Evolutionary conservation across 2,113 vertebrate genomes (phyloP).

Genomic region (Platysternon megacephalum): DNA sequence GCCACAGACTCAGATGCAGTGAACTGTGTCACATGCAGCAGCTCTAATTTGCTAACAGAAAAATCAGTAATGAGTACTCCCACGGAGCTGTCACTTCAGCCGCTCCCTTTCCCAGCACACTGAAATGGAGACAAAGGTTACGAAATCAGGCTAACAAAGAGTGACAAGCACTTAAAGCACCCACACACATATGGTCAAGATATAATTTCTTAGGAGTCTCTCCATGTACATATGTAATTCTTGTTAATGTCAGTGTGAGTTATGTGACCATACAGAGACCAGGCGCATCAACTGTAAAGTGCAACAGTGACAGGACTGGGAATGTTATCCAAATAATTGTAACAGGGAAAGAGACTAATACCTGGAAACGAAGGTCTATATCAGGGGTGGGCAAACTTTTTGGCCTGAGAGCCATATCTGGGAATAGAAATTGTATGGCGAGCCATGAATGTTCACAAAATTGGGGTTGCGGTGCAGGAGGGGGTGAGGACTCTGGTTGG

Average conservation of each 20-base stretch:
- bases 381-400: not conserved
- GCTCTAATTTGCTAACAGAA: not conserved
- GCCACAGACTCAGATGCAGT: not conserved
- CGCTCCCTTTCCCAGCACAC: not conserved
- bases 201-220: not conserved
- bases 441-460: too few relatives aligned
- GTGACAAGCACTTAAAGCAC: not conserved
- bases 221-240: rapidly evolving
- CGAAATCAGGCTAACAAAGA: rapidly evolving
- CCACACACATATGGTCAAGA: rapidly evolving
- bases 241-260: not conserved
- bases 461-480: too few relatives aligned
- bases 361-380: not conserved
- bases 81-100: not conserved
- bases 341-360: not conserved
- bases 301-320: not conserved
- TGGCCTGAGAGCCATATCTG: too few relatives aligned
- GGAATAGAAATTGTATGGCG: too few relatives aligned
- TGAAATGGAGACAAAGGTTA: rapidly evolving
- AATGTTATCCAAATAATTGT: not conserved
- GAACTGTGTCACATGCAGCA: not conserved
- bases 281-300: rapidly evolving
- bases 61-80: not conserved
- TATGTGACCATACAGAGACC: not conserved
- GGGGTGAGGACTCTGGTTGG: too few relatives aligned